phyloP scores from a whole-genome alignment of 2,888 invertebrate species.

The Cacoxenus indagator region DNA sequence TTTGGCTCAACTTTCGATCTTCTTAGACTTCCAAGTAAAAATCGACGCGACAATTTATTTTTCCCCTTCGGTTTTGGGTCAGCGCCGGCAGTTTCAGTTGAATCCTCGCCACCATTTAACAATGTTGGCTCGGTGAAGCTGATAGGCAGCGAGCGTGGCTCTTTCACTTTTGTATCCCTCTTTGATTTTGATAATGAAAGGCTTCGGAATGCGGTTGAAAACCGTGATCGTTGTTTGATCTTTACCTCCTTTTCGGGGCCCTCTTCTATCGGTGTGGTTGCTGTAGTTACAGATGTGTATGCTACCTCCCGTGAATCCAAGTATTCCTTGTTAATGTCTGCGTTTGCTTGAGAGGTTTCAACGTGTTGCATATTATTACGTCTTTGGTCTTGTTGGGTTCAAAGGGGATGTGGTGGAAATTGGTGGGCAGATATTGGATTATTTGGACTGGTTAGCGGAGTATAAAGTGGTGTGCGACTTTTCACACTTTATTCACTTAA shows the following conservation, averaged over 20 bases:
- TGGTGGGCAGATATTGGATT: neutral
- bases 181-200: conserved; percentile 59
- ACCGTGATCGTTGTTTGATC: conserved; percentile 64
- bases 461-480: neutral
- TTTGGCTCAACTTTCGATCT: conserved; percentile 54
- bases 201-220: conserved; percentile 65
- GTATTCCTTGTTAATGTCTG: conserved; percentile 37
- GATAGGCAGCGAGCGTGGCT: conserved; percentile 13
- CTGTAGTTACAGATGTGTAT: neutral
- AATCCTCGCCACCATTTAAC: conserved; percentile 51
- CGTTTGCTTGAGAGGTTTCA: conserved; percentile 39
- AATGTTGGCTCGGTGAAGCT: conserved; percentile 41
- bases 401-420: neutral
- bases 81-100: conserved; percentile 19
- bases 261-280: conserved; percentile 22
- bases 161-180: conserved; percentile 29
- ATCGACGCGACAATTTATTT: conserved; percentile 59
- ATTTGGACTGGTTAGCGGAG: neutral
- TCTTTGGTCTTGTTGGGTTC: neutral
- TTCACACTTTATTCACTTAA: neutral
- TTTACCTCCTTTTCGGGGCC: conserved; percentile 49
- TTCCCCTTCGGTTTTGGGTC: conserved; percentile 51
- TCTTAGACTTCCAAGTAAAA: conserved; percentile 58
- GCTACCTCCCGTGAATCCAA: conserved; percentile 36
- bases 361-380: conserved; percentile 66